Evolutionary conservation across 2,888 invertebrate species (phyloP), one percentile per base, ranked within the genome.

Genomic region (Pristionchus entomophagus): DNA sequence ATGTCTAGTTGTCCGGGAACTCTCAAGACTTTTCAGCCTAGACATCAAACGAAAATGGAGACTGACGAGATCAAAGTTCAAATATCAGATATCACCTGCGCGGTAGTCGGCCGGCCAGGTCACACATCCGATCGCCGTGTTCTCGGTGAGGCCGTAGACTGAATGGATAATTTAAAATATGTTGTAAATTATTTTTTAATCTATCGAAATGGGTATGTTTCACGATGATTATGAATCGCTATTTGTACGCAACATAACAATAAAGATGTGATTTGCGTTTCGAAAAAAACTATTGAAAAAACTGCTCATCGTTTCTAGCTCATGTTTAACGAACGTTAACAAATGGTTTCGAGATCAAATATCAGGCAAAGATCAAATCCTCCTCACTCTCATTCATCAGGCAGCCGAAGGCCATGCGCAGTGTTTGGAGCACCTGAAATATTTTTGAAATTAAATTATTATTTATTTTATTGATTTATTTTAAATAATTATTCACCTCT

Each of bases 401-500:
- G 26, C 91, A 88, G 62, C 93, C 93, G 53, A 92, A 92, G 82
- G 94, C 93, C 77, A 94, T 94, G 53, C 94, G 90, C 84, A 91
- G 91, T 12, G 89, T 90, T 69, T 93, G 91, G 26, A 93, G 87
- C 22, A 73, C 73, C 73, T 73, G 0, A 10, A 45, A 26, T 73
- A 17, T 35, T 38, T 22, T 26, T 12, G 22, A 26, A 69, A 69
- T 38, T 35, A 35, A 5, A 35, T n/a, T 1, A 69, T 4, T 10
- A 29, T 38, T 35, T 65, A 17, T 2, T 32, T 19, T 41, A 73
- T 26, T 73, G 32, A 73, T 41, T 19, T 32, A 35, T 35, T 22
- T 6, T 38, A 41, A 26, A 8, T 73, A 73, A 41, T 45, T 49
- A 22, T 8, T 12, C 17, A 85, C 97, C 94, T 96, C 97, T 84